These are phyloP conservation scores for Oxystoma pomonae DNA, from an alignment of 2,888 invertebrate genomes.

Conservation along the genomic window DNA sequence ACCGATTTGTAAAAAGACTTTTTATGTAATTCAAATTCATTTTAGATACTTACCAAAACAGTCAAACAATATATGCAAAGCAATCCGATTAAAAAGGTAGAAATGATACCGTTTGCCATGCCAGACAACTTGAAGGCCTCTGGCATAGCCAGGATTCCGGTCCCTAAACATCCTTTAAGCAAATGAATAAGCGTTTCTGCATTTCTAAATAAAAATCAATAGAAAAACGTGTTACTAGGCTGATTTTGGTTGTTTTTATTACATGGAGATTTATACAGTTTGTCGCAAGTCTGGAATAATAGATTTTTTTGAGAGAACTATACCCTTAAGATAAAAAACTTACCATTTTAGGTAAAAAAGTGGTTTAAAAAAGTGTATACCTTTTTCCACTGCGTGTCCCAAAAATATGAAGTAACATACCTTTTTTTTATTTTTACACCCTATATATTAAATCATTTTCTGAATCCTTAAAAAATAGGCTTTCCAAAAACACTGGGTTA, in stretches of 20 bases:
- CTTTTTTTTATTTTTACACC: too few relatives aligned
- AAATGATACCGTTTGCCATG: conserved; percentile 69
- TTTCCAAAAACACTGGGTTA: too few relatives aligned
- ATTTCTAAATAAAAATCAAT: conserved; percentile 56
- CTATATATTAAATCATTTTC: too few relatives aligned
- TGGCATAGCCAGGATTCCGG: conserved; percentile 93
- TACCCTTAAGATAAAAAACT: too few relatives aligned
- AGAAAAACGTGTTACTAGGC: not conserved
- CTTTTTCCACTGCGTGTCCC: too few relatives aligned
- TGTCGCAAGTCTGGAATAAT: too few relatives aligned
- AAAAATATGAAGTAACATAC: too few relatives aligned
- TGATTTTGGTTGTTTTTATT: not conserved
- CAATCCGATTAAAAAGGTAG: conserved; percentile 72
- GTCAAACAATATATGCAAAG: conserved; percentile 87
- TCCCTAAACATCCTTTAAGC: conserved; percentile 87
- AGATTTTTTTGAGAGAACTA: too few relatives aligned
- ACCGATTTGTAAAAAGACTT: too few relatives aligned
- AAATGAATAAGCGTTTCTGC: conserved; percentile 79
- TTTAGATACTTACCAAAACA: conserved; percentile 71
- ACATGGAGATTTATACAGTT: not conserved
- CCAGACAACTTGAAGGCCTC: conserved; percentile 87
- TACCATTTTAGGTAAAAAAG: not conserved
- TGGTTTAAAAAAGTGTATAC: too few relatives aligned
- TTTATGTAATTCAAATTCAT: too few relatives aligned
- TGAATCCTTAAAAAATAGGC: too few relatives aligned